These are phyloP conservation scores for Diplolepis rosae DNA, from an alignment of 2,888 invertebrate species.

Conservation along the genomic window DNA sequence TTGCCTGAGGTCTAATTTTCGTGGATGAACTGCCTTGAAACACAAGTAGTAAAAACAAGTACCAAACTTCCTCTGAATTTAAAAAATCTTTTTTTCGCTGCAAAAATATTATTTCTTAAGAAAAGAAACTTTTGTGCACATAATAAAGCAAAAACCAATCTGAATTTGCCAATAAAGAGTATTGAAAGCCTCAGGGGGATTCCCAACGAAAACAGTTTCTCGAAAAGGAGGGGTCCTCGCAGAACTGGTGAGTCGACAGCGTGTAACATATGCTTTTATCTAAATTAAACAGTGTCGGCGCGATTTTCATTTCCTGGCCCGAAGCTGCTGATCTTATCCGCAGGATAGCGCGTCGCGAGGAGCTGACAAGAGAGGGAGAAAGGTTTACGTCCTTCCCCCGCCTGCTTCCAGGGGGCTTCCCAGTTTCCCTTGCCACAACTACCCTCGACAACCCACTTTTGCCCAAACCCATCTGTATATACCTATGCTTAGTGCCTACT, in stretches of 20 bases:
- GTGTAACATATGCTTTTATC: constrained; percentile 76
- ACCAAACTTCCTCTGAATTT: no score
- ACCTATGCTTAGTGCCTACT: constrained; percentile 47
- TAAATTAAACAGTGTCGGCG: constrained; percentile 76
- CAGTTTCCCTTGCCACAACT: constrained; percentile 32
- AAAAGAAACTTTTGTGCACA: no score
- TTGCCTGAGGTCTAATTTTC: no score
- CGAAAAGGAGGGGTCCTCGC: constrained; percentile 23
- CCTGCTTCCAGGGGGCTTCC: constrained; percentile 37
- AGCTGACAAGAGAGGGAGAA: constrained; percentile 65
- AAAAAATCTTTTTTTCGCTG: no score
- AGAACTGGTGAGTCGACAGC: constrained; percentile 53
- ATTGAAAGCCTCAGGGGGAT: neutral
- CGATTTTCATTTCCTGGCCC: constrained; percentile 77
- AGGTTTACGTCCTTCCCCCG: constrained; percentile 56
- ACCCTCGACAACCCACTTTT: constrained; percentile 35
- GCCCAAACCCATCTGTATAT: constrained; percentile 38
- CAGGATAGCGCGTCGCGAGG: constrained; percentile 68
- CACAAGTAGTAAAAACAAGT: no score
- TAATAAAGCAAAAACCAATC: neutral
- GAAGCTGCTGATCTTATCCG: constrained; percentile 74
- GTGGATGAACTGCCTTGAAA: no score
- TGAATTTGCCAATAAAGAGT: neutral
- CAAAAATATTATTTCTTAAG: no score
- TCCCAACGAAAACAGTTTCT: neutral